Evolutionary conservation across 2,113 vertebrate species (phyloP).

Genomic region (Mastomys natalensis): DNA sequence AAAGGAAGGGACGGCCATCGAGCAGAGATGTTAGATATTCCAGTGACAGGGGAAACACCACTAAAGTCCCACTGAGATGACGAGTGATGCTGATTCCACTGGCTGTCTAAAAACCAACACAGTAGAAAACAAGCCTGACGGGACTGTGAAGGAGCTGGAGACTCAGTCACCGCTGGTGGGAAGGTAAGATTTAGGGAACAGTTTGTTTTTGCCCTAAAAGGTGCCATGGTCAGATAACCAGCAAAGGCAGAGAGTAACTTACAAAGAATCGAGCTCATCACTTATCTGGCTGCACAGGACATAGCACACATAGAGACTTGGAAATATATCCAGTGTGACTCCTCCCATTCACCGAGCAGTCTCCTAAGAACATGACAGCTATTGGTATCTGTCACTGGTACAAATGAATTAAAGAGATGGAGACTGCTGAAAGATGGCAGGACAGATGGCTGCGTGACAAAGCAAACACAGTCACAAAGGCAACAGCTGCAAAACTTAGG

Average conservation of each 20-base stretch:
- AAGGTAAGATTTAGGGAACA: not conserved
- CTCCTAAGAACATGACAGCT: not conserved
- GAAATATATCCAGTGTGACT: not conserved
- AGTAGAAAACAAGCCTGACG: not conserved
- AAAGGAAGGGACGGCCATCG: not conserved
- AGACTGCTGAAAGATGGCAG: not conserved
- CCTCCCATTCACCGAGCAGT: not conserved
- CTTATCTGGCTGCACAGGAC: not conserved
- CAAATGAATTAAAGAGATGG: not conserved
- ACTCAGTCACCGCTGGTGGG: not conserved
- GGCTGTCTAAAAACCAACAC: not conserved
- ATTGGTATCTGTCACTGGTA: not conserved
- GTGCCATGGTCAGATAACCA: not conserved
- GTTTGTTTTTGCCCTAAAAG: not conserved
- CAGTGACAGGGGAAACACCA: not conserved
- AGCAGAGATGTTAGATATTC: not conserved
- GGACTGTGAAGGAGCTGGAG: not conserved
- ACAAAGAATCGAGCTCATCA: not conserved
- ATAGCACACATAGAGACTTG: not conserved
- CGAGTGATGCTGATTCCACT: rapidly evolving
- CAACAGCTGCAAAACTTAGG: not conserved
- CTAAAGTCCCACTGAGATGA: not conserved
- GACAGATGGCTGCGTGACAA: not conserved
- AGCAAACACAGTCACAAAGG: not conserved
- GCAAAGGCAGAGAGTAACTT: not conserved